Evolutionary conservation across 2,888 invertebrate species (phyloP).

Genomic region (Apamea monoglypha): DNA sequence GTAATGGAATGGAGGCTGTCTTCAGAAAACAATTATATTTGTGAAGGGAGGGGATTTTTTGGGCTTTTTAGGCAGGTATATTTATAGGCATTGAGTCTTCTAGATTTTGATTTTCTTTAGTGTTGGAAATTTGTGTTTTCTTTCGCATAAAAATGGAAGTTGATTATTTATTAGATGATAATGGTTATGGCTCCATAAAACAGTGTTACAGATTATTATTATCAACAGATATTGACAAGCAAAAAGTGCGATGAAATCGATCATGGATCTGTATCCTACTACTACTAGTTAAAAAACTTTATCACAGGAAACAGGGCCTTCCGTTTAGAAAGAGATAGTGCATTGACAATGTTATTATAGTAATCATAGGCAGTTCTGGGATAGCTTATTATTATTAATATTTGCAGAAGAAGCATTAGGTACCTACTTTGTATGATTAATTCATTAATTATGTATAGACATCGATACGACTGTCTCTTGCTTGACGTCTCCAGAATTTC

Average conservation of each 20-base stretch:
- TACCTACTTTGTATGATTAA: not conserved
- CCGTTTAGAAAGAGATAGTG: no score
- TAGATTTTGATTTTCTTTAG: not conserved
- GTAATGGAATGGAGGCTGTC: constrained; percentile 46
- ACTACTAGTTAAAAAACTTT: no score
- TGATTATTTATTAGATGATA: no score
- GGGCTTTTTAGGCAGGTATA: not conserved
- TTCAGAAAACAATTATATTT: constrained; percentile 56
- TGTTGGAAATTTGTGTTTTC: not conserved
- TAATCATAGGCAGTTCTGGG: not conserved
- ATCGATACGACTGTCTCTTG: not conserved
- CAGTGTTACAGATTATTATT: no score
- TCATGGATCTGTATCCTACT: no score
- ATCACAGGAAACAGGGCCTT: no score
- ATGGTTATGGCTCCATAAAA: no score
- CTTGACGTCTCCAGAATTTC: not conserved
- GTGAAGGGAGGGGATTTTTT: not conserved
- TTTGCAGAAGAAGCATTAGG: not conserved
- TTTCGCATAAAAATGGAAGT: not conserved
- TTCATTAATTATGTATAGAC: no score
- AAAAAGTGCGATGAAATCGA: no score
- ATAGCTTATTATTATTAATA: not conserved
- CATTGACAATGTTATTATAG: no score
- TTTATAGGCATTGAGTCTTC: not conserved
- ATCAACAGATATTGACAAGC: no score